A percentile compares a stretch with the other conserved stretches of the same genome.
Evolutionary conservation across 2,888 invertebrate genomes (phyloP).

Genomic region (Nipponacmea schrenckii): DNA sequence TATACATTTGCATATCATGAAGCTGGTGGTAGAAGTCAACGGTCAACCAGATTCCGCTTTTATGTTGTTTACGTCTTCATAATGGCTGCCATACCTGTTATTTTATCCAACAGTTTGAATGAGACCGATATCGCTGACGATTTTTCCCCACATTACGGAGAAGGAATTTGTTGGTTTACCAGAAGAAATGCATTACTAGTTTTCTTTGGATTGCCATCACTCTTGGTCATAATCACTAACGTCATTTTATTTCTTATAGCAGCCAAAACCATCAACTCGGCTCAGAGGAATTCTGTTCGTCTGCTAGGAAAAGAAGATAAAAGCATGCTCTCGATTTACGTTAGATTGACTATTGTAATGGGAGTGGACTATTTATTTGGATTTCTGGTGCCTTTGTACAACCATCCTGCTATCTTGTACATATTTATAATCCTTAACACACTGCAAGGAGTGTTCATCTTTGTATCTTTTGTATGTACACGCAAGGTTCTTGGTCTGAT

Average conservation of each 20-base stretch:
- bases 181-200: slow-evolving; percentile 72
- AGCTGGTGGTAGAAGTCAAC: slow-evolving; percentile 30
- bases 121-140: slow-evolving; percentile 59
- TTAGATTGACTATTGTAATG: slow-evolving; percentile 67
- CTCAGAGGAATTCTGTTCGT: slow-evolving; percentile 16
- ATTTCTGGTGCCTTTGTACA: slow-evolving; percentile 64
- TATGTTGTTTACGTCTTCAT: slow-evolving; percentile 67
- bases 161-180: slow-evolving; percentile 71
- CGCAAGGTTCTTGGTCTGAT: slow-evolving; percentile 45
- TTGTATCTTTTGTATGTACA: slow-evolving; percentile 57
- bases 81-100: slow-evolving; percentile 43
- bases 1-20: slow-evolving; percentile 64
- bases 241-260: slow-evolving; percentile 72
- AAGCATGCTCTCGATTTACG: slow-evolving; percentile 41
- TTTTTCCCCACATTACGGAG: slow-evolving; percentile 69
- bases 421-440: slow-evolving; percentile 69
- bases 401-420: slow-evolving; percentile 66
- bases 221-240: slow-evolving; percentile 69
- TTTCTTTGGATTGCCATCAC: slow-evolving; percentile 72
- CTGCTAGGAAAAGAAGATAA: slow-evolving; percentile 24
- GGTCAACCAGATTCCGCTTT: slow-evolving; percentile 36
- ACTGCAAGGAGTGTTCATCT: slow-evolving; percentile 74
- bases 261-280: slow-evolving; percentile 70
- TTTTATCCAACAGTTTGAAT: slow-evolving; percentile 65
- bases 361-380: slow-evolving; percentile 70